Conservation (phyloP, 2,113 vertebrate species). For the Nematolebias whitei region DNA sequence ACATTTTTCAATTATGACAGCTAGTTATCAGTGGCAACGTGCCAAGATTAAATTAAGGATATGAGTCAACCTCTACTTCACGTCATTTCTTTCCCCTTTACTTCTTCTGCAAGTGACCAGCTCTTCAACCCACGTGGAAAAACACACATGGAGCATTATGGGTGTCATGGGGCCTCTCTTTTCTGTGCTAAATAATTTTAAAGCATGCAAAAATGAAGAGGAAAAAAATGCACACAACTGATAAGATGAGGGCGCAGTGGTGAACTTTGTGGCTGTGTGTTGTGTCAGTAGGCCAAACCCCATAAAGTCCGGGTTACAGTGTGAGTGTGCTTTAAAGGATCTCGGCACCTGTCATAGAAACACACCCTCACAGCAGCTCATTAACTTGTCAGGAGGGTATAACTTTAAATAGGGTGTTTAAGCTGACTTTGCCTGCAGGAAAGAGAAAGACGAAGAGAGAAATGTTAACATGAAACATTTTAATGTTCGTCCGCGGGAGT, state of each 20-base stretch:
- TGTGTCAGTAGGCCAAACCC: constrained; percentile 55
- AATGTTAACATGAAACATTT: constrained; percentile 6
- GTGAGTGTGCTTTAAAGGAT: constrained; percentile 1
- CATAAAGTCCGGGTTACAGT: constrained; percentile 7
- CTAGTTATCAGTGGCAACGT: background rate
- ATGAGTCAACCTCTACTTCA: constrained; percentile 62
- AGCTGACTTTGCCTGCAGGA: constrained; percentile 2
- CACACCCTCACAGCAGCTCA: constrained; percentile 6
- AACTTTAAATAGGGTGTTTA: background rate
- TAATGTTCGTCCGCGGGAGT: constrained; percentile 18
- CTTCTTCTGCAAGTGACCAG: constrained; percentile 55
- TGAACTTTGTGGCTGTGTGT: constrained; percentile 32
- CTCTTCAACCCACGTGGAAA: constrained; percentile 66
- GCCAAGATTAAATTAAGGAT: constrained; percentile 36
- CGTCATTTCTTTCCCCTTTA: constrained; percentile 49
- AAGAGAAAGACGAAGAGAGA: constrained; percentile 7
- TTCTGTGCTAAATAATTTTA: constrained; percentile 32
- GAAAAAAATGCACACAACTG: background rate
- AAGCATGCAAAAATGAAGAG: constrained; percentile 12
- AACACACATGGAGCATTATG: constrained; percentile 44
- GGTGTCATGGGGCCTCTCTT: constrained; percentile 53
- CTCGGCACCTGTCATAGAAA: constrained; percentile 27
- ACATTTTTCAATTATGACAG: background rate
- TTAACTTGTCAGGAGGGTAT: constrained; percentile 8
- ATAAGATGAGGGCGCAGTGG: constrained; percentile 15